phyloP scores from a whole-genome alignment of 1,140 invertebrate species.

The Triops cancriformis region DNA sequence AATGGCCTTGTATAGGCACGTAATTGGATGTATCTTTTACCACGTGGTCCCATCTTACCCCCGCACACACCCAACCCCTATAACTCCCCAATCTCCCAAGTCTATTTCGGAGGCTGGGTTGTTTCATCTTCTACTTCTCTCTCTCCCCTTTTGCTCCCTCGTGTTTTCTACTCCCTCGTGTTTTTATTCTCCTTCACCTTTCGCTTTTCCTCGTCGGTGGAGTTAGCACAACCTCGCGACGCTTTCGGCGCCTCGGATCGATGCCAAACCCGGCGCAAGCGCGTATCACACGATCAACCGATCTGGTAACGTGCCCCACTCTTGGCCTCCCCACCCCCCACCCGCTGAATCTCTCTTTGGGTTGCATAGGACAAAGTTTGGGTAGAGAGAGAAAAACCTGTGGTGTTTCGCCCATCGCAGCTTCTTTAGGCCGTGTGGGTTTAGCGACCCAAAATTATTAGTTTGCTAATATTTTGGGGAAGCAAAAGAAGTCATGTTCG shows the following conservation, averaged over 20 bases:
- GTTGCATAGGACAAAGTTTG: neutral
- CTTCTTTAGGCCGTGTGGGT: neutral
- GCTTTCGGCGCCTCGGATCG: slow-evolving; percentile 7
- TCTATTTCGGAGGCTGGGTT: neutral
- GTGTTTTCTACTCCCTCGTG: neutral
- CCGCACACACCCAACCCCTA: neutral
- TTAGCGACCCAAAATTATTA: neutral
- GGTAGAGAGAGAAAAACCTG: neutral
- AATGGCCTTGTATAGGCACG: slow-evolving; percentile 3
- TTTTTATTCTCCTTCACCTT: neutral
- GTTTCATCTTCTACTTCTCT: neutral
- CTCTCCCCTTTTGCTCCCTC: neutral
- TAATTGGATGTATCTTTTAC: slow-evolving; percentile 10
- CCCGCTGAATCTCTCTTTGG: too few species aligned
- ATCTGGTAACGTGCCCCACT: too few species aligned
- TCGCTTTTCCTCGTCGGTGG: too few species aligned
- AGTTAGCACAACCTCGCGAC: neutral
- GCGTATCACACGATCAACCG: neutral
- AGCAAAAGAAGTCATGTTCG: neutral
- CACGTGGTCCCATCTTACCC: neutral
- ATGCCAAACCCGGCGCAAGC: neutral
- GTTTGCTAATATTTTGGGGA: neutral
- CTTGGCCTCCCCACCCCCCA: neutral
- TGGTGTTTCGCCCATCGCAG: neutral
- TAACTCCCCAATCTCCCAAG: neutral